These are phyloP conservation scores for Leptinotarsa haldemani DNA, from an alignment of 2,888 invertebrate species.

Conservation along the genomic window DNA sequence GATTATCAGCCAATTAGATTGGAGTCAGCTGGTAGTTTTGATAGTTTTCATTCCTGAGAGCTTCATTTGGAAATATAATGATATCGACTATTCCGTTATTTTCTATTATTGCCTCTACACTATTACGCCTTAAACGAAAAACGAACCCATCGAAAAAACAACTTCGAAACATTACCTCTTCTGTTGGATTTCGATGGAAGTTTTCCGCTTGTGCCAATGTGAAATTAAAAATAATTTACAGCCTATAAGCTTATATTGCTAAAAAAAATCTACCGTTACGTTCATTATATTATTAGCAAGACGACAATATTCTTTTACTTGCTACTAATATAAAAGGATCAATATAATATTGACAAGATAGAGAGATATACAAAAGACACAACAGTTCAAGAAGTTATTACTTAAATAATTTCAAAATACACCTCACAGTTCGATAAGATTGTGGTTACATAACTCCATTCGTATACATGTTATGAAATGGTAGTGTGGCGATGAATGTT, in stretches of 20 bases:
- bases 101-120: conserved; percentile 54
- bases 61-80: not conserved
- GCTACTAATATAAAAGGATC: conserved; percentile 29
- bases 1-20: too few relatives aligned
- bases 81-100: conserved; percentile 44
- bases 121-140: conserved; percentile 44
- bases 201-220: conserved; percentile 34
- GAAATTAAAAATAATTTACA: conserved; percentile 32
- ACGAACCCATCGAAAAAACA: conserved; percentile 37
- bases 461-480: too few relatives aligned
- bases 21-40: too few relatives aligned
- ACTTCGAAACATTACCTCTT: not conserved
- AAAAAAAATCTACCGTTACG: conserved; percentile 21
- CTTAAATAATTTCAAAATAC: conserved; percentile 24
- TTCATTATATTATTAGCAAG: conserved; percentile 18
- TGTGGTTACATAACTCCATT: too few relatives aligned
- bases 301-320: not conserved
- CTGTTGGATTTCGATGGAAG: conserved; percentile 35
- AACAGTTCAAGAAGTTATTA: conserved; percentile 31
- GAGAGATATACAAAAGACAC: conserved; percentile 46
- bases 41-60: not conserved
- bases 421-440: too few relatives aligned
- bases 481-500: too few relatives aligned
- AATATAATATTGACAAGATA: conserved; percentile 53
- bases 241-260: conserved; percentile 49